Percentiles rank a stretch among this genome's conserved stretches.
Evolutionary conservation across 2,888 invertebrate species (phyloP).

Genomic region (Anoncus sp.): DNA sequence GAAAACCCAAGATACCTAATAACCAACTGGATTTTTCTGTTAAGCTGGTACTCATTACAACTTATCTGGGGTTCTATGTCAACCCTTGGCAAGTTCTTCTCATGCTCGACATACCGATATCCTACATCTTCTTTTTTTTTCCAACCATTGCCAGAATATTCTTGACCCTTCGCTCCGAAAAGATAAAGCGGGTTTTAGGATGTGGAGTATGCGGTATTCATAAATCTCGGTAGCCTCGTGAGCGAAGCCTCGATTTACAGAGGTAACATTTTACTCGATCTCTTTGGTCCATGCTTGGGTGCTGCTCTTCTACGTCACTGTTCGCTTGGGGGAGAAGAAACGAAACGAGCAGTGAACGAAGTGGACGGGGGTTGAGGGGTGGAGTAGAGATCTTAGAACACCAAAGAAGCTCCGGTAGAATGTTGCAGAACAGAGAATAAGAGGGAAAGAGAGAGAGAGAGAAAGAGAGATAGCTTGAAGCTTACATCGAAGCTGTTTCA

Average conservation of each 20-base stretch:
- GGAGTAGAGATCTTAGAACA: conserved; percentile 21
- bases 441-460: conserved; percentile 16
- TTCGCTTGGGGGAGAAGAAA: conserved; percentile 30
- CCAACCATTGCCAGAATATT: not conserved
- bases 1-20: too few relatives aligned
- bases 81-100: too few relatives aligned
- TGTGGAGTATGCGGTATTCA: conserved; percentile 19
- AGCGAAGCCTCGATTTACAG: conserved; percentile 17
- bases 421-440: too few relatives aligned
- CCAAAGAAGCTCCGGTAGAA: conserved; percentile 25
- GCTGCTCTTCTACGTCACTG: not conserved
- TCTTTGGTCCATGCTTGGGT: conserved; percentile 13
- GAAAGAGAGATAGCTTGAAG: conserved; percentile 26
- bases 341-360: conserved; percentile 17
- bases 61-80: too few relatives aligned
- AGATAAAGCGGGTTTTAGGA: not conserved
- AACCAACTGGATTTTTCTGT: too few relatives aligned
- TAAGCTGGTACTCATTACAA: too few relatives aligned
- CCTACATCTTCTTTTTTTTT: too few relatives aligned
- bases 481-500: conserved; percentile 42
- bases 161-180: not conserved
- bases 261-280: conserved; percentile 45
- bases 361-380: not conserved
- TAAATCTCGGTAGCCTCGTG: conserved; percentile 19
- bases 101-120: too few relatives aligned